Percentiles rank a stretch among this genome's conserved stretches.
Evolutionary conservation across 2,888 invertebrate species (phyloP).

Genomic region (Crepidodera aurea): DNA sequence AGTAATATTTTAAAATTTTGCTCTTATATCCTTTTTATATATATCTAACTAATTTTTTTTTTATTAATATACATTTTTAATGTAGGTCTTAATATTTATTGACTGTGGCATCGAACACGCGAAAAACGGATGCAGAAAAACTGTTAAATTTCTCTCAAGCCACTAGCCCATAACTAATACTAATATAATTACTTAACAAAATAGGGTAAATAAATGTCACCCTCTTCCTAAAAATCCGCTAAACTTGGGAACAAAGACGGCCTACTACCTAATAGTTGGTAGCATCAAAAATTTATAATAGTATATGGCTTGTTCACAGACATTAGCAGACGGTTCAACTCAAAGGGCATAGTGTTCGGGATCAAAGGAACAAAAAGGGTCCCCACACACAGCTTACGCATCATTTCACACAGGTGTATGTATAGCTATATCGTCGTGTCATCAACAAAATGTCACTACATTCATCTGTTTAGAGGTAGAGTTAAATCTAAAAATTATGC

Average conservation of each 20-base stretch:
- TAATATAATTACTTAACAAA: slow-evolving; percentile 48
- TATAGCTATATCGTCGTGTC: slow-evolving; percentile 42
- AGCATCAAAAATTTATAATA: slow-evolving; percentile 49
- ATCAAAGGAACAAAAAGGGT: slow-evolving; percentile 56
- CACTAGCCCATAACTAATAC: slow-evolving; percentile 48
- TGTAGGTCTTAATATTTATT: too few relatives aligned
- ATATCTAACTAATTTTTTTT: too few relatives aligned
- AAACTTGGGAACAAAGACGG: slow-evolving; percentile 45
- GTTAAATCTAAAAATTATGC: slow-evolving; percentile 40
- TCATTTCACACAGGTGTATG: slow-evolving; percentile 60
- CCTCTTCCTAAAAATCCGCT: slow-evolving; percentile 48
- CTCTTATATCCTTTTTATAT: too few relatives aligned
- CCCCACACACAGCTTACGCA: slow-evolving; percentile 57
- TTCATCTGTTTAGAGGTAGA: slow-evolving; percentile 36
- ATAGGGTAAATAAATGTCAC: slow-evolving; percentile 44
- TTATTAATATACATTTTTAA: too few relatives aligned
- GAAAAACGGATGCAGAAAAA: too few relatives aligned
- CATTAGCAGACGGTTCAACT: slow-evolving; percentile 52
- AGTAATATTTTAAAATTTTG: too few relatives aligned
- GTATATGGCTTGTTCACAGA: slow-evolving; percentile 50
- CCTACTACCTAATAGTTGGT: slow-evolving; percentile 41
- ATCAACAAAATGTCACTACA: slow-evolving; percentile 40
- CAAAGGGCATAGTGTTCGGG: slow-evolving; percentile 49
- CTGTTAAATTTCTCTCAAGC: slow-evolving; percentile 14
- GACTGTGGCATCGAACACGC: too few relatives aligned